These are phyloP conservation scores for Acanthaster planci DNA, from an alignment of 35 echinoderm and acorn worm species.

Conservation along the genomic window DNA sequence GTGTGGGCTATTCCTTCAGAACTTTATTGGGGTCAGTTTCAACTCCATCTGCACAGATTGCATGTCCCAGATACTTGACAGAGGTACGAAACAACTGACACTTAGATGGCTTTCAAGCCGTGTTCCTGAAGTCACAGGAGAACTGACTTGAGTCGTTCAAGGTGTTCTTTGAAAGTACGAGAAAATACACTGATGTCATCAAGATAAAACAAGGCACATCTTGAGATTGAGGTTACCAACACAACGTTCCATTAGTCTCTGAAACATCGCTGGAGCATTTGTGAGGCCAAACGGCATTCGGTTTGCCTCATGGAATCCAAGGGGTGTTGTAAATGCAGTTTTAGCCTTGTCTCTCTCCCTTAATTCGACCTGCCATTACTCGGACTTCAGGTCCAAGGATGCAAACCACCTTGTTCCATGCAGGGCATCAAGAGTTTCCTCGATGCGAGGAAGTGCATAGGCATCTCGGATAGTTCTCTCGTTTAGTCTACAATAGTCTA, in stretches of 20 bases:
- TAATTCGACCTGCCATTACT: slow-evolving; percentile 65
- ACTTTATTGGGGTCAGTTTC: no score
- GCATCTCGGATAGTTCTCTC: slow-evolving; percentile 41
- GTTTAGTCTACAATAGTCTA: slow-evolving; percentile 56
- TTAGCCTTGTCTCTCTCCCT: slow-evolving; percentile 39
- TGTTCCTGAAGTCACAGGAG: slow-evolving; percentile 18
- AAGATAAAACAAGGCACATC: slow-evolving; percentile 41
- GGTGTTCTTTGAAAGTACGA: slow-evolving; percentile 49
- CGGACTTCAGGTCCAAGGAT: slow-evolving; percentile 32
- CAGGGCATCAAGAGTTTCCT: slow-evolving; percentile 51
- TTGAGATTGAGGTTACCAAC: slow-evolving; percentile 54
- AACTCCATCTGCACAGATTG: not conserved
- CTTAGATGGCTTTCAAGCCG: not conserved
- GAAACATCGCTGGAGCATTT: slow-evolving; percentile 54
- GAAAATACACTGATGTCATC: slow-evolving; percentile 76
- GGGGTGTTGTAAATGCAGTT: slow-evolving; percentile 54
- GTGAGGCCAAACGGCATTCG: slow-evolving; percentile 58
- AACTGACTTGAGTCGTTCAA: slow-evolving; percentile 42
- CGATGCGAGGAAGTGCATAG: slow-evolving; percentile 33
- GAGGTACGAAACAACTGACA: not conserved
- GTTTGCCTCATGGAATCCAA: slow-evolving; percentile 56
- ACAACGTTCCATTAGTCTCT: slow-evolving; percentile 47
- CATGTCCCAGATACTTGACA: not conserved
- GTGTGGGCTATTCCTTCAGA: not conserved
- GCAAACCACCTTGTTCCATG: slow-evolving; percentile 43